phyloP scores from a whole-genome alignment of 1,140 invertebrate species.

The Drosophila azteca region DNA sequence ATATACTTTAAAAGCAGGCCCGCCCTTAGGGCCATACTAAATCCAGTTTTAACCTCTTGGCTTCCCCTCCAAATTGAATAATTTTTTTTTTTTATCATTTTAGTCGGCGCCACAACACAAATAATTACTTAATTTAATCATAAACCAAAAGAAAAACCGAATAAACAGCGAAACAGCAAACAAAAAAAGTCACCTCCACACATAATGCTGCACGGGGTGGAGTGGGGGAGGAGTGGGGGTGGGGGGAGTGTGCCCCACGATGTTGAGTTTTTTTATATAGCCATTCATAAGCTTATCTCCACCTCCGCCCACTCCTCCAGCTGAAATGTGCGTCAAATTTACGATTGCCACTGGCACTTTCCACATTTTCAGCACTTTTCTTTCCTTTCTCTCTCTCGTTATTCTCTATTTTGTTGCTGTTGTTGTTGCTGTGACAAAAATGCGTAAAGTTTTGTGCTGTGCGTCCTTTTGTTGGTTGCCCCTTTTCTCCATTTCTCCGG shows the following conservation, averaged over 20 bases:
- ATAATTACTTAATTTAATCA: constrained; percentile 81
- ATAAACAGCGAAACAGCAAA: background rate
- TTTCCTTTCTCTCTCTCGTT: background rate
- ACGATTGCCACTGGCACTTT: constrained; percentile 69
- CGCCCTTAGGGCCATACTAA: constrained; percentile 42
- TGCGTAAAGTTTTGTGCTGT: constrained; percentile 63
- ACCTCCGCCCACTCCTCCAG: constrained; percentile 8
- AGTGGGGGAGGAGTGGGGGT: too few relatives aligned
- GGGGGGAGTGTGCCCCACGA: constrained; percentile 10
- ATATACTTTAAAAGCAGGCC: constrained; percentile 37
- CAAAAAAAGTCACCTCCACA: constrained; percentile 33
- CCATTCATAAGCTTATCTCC: constrained; percentile 72
- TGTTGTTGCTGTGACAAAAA: constrained; percentile 47
- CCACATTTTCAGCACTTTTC: constrained; percentile 69
- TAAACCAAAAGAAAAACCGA: constrained; percentile 57
- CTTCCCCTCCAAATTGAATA: constrained; percentile 50
- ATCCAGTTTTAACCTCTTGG: constrained; percentile 47
- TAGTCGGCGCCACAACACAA: constrained; percentile 62
- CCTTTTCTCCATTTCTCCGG: constrained; percentile 1
- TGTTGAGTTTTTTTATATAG: constrained; percentile 69
- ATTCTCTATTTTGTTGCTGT: constrained; percentile 10
- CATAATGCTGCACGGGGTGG: constrained; percentile 22
- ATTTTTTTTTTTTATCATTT: constrained; percentile 47
- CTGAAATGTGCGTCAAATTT: constrained; percentile 67
- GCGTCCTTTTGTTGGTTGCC: constrained; percentile 42